A percentile compares a stretch with the other conserved stretches of the same genome.
These are phyloP conservation scores for Micromys minutus DNA, from an alignment of 2,113 vertebrate genomes.

Conservation along the genomic window DNA sequence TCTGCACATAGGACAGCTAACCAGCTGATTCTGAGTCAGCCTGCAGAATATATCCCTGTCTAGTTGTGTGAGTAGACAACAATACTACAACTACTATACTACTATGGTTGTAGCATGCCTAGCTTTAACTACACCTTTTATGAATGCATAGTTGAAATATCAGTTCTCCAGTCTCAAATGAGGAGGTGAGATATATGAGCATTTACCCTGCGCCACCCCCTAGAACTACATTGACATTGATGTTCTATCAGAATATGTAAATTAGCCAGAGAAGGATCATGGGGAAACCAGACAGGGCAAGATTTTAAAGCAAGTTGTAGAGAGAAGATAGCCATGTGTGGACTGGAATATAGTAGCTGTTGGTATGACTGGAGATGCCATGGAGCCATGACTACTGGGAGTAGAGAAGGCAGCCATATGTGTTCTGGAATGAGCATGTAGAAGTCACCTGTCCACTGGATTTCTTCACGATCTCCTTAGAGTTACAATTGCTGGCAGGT, in stretches of 20 bases:
- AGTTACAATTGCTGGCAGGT: background rate
- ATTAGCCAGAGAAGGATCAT: background rate
- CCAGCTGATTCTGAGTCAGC: background rate
- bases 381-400: no score
- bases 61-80: background rate
- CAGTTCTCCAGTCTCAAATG: background rate
- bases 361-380: background rate
- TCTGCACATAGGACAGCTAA: no score
- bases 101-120: background rate
- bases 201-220: no score
- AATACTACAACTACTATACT: no score
- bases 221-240: background rate
- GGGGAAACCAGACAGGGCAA: background rate
- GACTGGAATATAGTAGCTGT: no score
- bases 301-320: background rate
- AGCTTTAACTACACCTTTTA: background rate
- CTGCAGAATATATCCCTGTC: background rate
- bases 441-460: background rate
- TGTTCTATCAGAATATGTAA: background rate
- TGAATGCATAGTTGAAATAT: background rate
- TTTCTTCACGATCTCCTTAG: background rate
- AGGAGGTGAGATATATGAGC: background rate
- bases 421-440: fast-evolving
- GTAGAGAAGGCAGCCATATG: fast-evolving
- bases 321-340: background rate